Conservation (phyloP, 2,113 vertebrate species). For the Bos taurus region DNA sequence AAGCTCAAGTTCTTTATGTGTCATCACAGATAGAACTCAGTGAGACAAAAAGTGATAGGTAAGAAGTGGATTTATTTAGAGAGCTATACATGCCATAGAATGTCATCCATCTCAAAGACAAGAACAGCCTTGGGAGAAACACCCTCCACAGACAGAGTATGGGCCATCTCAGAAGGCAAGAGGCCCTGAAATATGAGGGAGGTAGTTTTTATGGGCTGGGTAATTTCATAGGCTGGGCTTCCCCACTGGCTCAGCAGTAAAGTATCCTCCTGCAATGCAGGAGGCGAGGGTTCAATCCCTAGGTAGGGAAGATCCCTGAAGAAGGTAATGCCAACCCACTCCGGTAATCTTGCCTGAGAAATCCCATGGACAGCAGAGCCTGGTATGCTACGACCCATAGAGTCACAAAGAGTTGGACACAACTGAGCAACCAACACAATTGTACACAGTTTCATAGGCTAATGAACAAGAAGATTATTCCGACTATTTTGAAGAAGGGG, state of each 20-base stretch:
- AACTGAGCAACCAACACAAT: neutral
- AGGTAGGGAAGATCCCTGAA: neutral
- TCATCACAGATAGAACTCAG: neutral
- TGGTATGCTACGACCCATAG: neutral
- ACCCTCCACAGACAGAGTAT: neutral
- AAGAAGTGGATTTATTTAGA: neutral
- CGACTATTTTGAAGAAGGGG: neutral
- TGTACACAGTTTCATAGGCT: neutral
- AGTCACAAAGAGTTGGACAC: neutral
- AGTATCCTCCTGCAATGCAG: neutral
- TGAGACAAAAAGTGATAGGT: neutral
- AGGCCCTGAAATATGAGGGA: neutral
- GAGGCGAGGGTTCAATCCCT: neutral
- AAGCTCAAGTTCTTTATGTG: neutral
- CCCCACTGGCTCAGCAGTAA: neutral
- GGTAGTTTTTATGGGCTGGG: neutral
- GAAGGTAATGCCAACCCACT: neutral
- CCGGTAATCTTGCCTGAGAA: neutral
- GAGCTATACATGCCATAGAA: neutral
- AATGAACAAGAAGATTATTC: neutral
- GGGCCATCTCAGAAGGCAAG: neutral
- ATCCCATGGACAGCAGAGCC: neutral
- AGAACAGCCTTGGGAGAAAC: neutral
- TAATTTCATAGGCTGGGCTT: neutral
- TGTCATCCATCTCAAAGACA: neutral